These are phyloP conservation scores for Colostygia pectinataria DNA, from an alignment of 2,888 invertebrate genomes.

Conservation along the genomic window DNA sequence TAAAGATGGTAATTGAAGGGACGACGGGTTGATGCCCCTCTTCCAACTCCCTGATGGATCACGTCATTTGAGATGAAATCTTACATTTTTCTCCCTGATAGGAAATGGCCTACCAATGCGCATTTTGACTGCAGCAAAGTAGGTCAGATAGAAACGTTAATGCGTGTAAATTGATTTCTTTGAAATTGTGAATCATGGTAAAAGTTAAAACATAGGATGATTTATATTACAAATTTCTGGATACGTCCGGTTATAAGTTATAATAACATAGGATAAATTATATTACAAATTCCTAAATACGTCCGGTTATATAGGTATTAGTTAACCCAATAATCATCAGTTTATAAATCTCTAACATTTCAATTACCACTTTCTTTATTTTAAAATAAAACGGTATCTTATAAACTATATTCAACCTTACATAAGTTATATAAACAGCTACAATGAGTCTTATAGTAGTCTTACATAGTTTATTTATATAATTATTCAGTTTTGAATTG, in stretches of 20 bases:
- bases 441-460: too few species aligned
- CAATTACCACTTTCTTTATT: too few species aligned
- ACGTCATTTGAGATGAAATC: constrained; percentile 66
- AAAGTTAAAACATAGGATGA: neutral
- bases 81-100: constrained; percentile 53
- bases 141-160: constrained; percentile 31
- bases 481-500: too few species aligned
- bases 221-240: neutral
- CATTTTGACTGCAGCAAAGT: constrained; percentile 31
- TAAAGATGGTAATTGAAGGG: constrained; percentile 80
- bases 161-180: constrained; percentile 17
- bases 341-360: too few species aligned
- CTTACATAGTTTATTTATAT: too few species aligned
- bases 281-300: too few species aligned
- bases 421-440: too few species aligned
- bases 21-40: constrained; percentile 73
- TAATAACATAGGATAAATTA: too few species aligned
- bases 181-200: neutral
- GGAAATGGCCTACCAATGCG: constrained; percentile 37
- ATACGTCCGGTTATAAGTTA: constrained; percentile 1
- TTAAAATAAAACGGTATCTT: too few species aligned
- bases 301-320: too few species aligned
- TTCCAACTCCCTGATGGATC: constrained; percentile 71
- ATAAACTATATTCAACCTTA: too few species aligned
- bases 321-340: too few species aligned